phyloP scores from a whole-genome alignment of 2,113 vertebrate genomes.

The Peucedramus taeniatus region DNA sequence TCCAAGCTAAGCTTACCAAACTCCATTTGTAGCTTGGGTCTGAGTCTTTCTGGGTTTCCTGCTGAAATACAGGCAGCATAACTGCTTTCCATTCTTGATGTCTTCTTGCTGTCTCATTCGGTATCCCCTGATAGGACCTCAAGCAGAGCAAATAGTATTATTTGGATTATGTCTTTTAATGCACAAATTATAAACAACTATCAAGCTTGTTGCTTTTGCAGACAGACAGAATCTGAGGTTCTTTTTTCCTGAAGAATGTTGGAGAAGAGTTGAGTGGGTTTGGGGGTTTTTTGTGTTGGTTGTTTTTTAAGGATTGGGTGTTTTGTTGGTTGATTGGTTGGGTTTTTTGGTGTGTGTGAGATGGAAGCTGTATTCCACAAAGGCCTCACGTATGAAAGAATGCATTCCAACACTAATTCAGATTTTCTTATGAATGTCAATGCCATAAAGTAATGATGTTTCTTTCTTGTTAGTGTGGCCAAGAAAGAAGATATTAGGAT shows the following conservation, averaged over 20 bases:
- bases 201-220: neutral
- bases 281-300: neutral
- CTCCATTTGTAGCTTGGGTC: neutral
- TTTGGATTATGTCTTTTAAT: neutral
- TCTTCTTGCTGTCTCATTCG: neutral
- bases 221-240: neutral
- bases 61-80: neutral
- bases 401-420: neutral
- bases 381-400: neutral
- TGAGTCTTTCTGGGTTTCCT: neutral
- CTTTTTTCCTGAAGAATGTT: neutral
- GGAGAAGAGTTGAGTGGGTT: accelerated
- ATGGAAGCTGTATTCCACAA: neutral
- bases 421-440: neutral
- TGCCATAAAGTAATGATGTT: neutral
- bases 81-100: neutral
- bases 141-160: neutral
- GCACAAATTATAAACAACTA: neutral
- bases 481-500: conserved; percentile 80
- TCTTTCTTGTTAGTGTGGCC: conserved; percentile 73
- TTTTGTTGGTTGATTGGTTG: neutral
- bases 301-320: neutral
- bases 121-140: neutral
- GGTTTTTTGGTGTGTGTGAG: neutral
- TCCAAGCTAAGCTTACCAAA: neutral